Conservation (phyloP, 2,797 vertebrate species). For the Molothrus aeneus region DNA sequence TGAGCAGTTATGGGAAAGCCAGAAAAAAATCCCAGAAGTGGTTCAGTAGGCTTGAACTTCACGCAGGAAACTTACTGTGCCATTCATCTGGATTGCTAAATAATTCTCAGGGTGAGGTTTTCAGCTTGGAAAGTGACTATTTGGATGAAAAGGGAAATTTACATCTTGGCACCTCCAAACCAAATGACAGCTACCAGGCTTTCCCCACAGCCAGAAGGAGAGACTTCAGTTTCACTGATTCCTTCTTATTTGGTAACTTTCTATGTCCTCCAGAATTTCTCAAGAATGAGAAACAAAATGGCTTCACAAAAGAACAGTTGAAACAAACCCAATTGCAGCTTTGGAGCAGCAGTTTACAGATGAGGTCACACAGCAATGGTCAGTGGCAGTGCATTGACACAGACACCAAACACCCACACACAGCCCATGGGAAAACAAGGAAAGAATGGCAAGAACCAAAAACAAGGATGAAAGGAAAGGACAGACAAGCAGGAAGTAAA, state of each 20-base stretch:
- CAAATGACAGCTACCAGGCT: neutral
- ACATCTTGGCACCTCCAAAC: neutral
- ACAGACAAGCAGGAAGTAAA: neutral
- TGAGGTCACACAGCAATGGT: neutral
- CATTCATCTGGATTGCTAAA: neutral
- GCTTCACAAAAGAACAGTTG: neutral
- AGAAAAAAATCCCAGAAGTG: neutral
- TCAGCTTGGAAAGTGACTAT: neutral
- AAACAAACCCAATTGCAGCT: neutral
- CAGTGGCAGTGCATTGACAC: neutral
- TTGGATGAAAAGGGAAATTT: neutral
- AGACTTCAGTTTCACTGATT: neutral
- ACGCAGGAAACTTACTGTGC: neutral
- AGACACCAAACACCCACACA: neutral
- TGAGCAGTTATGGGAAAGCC: neutral
- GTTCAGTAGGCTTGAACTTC: neutral
- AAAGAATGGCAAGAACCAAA: neutral
- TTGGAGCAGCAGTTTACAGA: neutral
- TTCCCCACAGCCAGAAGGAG: neutral
- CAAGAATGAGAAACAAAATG: neutral
- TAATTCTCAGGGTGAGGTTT: neutral
- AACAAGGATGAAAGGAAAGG: neutral
- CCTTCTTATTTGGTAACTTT: neutral
- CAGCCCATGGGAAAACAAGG: neutral
- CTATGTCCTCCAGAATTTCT: constrained; percentile 26